Conservation (phyloP, 2,888 invertebrate genomes). For the Eupithecia abbreviata region DNA sequence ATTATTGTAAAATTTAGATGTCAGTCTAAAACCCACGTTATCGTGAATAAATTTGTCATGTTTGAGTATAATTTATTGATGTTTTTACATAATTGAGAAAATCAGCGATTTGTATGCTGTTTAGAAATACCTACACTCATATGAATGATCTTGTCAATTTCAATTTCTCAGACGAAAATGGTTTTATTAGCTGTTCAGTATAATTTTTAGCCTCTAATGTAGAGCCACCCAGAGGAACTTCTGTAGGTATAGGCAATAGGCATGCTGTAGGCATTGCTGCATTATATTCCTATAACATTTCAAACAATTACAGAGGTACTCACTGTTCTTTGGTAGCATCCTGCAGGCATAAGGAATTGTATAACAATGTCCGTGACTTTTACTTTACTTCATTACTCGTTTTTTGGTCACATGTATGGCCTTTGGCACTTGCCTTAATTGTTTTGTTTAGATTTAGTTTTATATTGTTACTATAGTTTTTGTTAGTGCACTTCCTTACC, state of each 20-base stretch:
- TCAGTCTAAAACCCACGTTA: not conserved
- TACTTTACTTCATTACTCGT: too few species aligned
- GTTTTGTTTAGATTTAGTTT: too few species aligned
- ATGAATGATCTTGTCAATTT: constrained; percentile 9
- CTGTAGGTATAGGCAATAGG: not conserved
- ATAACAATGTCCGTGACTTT: too few species aligned
- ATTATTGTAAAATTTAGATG: constrained; percentile 6
- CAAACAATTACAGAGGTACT: too few species aligned
- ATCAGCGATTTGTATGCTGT: constrained; percentile 23
- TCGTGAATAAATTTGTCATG: constrained; percentile 20
- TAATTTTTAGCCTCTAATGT: not conserved
- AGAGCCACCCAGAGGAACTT: not conserved
- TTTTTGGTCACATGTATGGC: too few species aligned
- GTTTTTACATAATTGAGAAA: constrained; percentile 20
- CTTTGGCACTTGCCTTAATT: too few species aligned
- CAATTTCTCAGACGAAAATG: not conserved
- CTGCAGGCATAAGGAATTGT: too few species aligned
- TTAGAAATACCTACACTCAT: not conserved
- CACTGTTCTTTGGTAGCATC: too few species aligned
- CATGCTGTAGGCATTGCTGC: too few species aligned
- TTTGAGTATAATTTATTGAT: constrained; percentile 8
- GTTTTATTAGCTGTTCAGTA: not conserved
- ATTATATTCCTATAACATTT: too few species aligned
- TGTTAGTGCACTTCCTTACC: too few species aligned
- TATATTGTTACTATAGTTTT: too few species aligned